phyloP scores from a whole-genome alignment of 1,140 invertebrate genomes.

The Mizuhopecten yessoensis region DNA sequence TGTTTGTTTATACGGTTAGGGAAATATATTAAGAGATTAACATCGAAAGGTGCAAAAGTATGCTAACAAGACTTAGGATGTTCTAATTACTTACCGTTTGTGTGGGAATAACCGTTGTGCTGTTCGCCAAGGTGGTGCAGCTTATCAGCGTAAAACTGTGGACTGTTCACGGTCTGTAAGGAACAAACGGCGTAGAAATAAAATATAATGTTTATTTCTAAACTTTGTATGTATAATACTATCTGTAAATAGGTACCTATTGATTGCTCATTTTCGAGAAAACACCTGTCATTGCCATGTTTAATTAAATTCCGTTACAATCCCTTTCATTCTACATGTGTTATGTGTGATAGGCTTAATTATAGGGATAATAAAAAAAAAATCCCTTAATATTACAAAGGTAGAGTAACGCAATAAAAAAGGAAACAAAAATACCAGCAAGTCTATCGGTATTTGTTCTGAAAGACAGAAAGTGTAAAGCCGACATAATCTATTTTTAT shows the following conservation, averaged over 20 bases:
- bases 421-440: no score
- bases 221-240: no score
- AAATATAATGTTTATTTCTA: background rate
- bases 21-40: background rate
- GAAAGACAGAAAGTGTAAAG: background rate
- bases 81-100: conserved; percentile 60
- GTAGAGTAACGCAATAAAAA: no score
- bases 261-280: no score
- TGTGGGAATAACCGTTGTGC: conserved; percentile 58
- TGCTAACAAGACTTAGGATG: background rate
- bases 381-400: no score
- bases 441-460: no score
- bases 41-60: background rate
- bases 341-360: no score
- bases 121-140: conserved; percentile 66
- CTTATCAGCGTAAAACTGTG: conserved; percentile 71
- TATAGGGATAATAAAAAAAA: no score
- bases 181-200: conserved; percentile 4
- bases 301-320: no score
- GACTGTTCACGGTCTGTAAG: conserved; percentile 74
- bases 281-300: no score
- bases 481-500: background rate
- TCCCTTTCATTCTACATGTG: no score
- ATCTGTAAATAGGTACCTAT: no score
- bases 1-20: background rate